phyloP scores from a whole-genome alignment of 2,113 vertebrate species.

The Neolamprologus hecqui region DNA sequence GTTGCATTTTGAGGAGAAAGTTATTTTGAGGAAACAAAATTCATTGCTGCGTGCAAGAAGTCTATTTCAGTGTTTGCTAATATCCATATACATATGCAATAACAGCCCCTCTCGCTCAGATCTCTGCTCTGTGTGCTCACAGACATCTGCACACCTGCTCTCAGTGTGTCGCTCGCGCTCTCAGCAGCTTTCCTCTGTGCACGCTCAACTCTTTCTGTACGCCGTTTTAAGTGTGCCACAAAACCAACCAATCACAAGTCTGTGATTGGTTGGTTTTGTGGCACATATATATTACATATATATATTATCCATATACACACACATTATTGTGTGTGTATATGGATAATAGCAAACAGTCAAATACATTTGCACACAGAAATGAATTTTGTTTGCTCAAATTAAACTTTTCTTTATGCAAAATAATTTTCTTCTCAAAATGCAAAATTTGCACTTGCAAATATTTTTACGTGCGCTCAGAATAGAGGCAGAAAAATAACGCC shows the following conservation, averaged over 20 bases:
- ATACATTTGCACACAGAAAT: background rate
- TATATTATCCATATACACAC: background rate
- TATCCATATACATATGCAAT: accelerated
- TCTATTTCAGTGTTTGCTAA: background rate
- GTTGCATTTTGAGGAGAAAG: background rate
- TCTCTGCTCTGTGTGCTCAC: background rate
- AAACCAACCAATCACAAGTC: background rate
- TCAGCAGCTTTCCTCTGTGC: background rate
- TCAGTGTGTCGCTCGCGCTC: background rate
- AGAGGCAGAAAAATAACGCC: background rate
- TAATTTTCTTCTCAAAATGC: background rate
- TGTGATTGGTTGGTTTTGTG: background rate
- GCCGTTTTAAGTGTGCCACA: background rate
- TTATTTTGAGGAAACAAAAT: background rate
- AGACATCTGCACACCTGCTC: background rate
- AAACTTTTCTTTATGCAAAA: background rate
- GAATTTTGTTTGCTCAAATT: background rate
- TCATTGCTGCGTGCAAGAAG: background rate
- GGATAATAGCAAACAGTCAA: background rate
- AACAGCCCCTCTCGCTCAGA: background rate
- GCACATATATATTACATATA: background rate
- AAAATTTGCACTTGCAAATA: background rate
- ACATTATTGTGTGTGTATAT: background rate
- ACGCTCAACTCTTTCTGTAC: background rate
- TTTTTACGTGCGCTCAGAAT: background rate